Conservation (phyloP, 2,888 invertebrate species). For the Plagiodera versicolora region DNA sequence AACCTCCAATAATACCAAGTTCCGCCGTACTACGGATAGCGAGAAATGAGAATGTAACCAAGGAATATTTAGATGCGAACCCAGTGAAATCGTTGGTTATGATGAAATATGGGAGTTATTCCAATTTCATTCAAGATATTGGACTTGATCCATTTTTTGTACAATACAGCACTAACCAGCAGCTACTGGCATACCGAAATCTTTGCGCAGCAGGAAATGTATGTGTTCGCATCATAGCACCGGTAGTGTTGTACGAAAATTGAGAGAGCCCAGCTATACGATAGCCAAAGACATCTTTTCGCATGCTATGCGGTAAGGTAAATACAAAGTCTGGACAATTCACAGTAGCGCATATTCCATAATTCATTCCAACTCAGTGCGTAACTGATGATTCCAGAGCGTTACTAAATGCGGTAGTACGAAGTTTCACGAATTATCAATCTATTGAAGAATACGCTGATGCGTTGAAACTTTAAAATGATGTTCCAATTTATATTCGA, state of each 20-base stretch:
- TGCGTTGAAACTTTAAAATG: neutral
- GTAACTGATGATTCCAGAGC: neutral
- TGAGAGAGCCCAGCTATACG: no score
- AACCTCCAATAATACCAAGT: neutral
- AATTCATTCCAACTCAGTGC: neutral
- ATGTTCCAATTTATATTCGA: neutral
- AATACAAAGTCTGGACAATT: neutral
- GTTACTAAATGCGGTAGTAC: neutral
- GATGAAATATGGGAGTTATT: neutral
- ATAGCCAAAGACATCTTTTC: conserved; percentile 1
- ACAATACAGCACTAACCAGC: neutral
- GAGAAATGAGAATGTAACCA: neutral
- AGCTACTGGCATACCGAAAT: neutral
- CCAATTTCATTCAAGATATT: neutral
- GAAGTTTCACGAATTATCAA: neutral
- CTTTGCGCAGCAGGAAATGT: neutral
- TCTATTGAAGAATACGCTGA: neutral
- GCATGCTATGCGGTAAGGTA: neutral
- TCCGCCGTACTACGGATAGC: neutral
- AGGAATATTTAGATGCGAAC: neutral
- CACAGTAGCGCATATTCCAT: neutral
- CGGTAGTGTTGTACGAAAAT: neutral
- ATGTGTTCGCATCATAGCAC: neutral
- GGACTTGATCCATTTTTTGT: conserved; percentile 3
- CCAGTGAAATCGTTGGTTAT: neutral